These are phyloP conservation scores for Nematopogon swammerdamellus DNA, from an alignment of 2,888 invertebrate species.

Conservation along the genomic window DNA sequence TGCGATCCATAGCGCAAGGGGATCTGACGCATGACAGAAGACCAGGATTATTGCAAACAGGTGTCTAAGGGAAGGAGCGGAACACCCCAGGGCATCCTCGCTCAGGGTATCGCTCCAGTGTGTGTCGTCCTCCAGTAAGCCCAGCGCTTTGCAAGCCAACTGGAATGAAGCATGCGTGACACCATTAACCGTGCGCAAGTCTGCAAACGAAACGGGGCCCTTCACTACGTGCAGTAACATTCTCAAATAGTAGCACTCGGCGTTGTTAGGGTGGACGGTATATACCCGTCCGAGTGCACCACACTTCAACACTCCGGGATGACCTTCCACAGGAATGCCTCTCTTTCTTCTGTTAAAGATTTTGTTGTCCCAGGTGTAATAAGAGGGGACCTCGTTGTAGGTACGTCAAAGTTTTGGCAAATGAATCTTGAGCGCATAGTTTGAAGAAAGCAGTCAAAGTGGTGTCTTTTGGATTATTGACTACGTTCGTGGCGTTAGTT, in stretches of 20 bases:
- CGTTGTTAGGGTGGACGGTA: constrained; percentile 1
- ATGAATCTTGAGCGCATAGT: constrained; percentile 7
- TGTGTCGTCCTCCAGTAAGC: constrained; percentile 18
- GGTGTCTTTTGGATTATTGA: constrained; percentile 6
- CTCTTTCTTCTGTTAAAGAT: constrained; percentile 8
- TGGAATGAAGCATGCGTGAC: constrained; percentile 10
- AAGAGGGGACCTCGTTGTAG: constrained; percentile 9
- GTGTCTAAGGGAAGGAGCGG: constrained; percentile 5
- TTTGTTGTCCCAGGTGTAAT: constrained; percentile 12
- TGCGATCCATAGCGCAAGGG: constrained; percentile 4
- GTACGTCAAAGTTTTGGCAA: constrained; percentile 2
- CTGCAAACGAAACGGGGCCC: constrained; percentile 10
- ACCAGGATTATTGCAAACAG: constrained; percentile 6
- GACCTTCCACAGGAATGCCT: constrained; percentile 6
- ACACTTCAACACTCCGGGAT: constrained; percentile 4
- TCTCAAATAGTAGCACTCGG: constrained; percentile 1
- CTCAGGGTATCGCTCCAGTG: constrained; percentile 14
- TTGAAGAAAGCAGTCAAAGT: constrained; percentile 14
- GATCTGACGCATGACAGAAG: constrained; percentile 7
- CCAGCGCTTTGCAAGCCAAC: constrained; percentile 11
- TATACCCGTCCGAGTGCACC: constrained; percentile 1
- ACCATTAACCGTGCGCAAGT: constrained; percentile 5
- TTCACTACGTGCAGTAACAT: constrained; percentile 4
- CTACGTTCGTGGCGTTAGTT: constrained; percentile 7
- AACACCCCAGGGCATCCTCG: constrained; percentile 10